Evolutionary conservation across 2,113 vertebrate species (phyloP).

Genomic region (Syngnathus typhle): DNA sequence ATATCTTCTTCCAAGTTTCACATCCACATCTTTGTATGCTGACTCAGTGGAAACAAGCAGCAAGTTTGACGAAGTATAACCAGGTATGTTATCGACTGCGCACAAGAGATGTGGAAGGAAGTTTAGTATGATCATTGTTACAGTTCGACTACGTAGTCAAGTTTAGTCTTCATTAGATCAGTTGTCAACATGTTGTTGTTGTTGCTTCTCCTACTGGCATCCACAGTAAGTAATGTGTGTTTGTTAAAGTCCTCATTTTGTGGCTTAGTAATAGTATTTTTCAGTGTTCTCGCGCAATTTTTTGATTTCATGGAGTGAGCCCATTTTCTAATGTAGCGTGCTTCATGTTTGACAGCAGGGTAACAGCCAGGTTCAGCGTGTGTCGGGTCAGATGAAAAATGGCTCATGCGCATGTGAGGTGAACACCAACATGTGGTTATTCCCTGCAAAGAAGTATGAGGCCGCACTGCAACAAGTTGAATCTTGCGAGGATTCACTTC

Average conservation of each 20-base stretch:
- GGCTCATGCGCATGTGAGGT: constrained; percentile 53
- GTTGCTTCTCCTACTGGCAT: neutral
- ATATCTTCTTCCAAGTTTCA: neutral
- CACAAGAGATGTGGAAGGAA: neutral
- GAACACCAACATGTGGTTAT: constrained; percentile 49
- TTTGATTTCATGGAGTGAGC: neutral
- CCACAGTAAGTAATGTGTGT: neutral
- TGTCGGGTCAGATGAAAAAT: constrained; percentile 25
- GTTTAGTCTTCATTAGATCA: neutral
- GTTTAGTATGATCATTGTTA: neutral
- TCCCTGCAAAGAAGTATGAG: constrained; percentile 54
- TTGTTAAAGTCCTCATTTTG: neutral
- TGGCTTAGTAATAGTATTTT: neutral
- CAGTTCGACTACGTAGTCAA: neutral
- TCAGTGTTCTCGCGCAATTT: neutral
- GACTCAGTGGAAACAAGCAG: neutral
- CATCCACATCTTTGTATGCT: neutral
- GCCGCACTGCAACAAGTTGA: constrained; percentile 32
- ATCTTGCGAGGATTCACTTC: constrained; percentile 38
- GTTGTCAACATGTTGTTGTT: constrained; percentile 1
- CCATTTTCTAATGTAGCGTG: neutral
- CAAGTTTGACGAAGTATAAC: neutral
- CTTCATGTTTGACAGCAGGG: constrained; percentile 25
- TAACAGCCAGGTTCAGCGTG: constrained; percentile 17
- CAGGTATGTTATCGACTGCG: neutral